Base-by-base conservation (phyloP, 2,113 vertebrate genomes). In the Mungos mungo region DNA sequence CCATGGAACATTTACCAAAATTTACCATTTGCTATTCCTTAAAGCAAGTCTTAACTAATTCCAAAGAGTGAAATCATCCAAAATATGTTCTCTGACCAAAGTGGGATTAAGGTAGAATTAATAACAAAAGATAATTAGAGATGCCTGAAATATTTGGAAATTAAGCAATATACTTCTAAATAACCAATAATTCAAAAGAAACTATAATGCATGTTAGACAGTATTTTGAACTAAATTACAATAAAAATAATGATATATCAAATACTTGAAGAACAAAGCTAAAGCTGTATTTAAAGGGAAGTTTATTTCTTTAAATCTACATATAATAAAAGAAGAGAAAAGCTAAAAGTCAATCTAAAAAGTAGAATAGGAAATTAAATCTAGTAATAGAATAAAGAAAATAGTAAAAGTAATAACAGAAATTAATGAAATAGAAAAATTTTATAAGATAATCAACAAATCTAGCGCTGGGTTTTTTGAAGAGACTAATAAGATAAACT, bases 31-130 rank as follows among this genome's bases (percentile, higher is more conserved):
- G 31, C 57, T 88, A 13, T 21, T 92, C 31, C 29, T 93, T 88
- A 82, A 87, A 92, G 50, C 31, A 68, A 93, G 19, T 71, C 25
- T 88, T 41, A 92, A 84, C 18, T 65, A 77, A 63, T 65, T 92
- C 31, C n/a, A 76, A 76, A 68, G 50, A 7, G 38, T 88, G 35
- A 92, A 88, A 52, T 82, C 27, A 77, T 77, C 68, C 80, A 77
- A 92, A 77, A 82, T 65, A 66, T n/a, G 38, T 88, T 87, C 82
- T 81, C 77, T 91, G 82, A 88, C 25, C 31, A 60, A 82, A 92
- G 33, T 92, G 27, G 35, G 31, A 76, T 77, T 71, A 52, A 76
- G 38, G 47, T 69, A 94, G 68, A 76, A 92, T 57, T 19, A 76
- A 18, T 65, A 86, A 68, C 15, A 50, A 27, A 90, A 79, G 23